Evolutionary conservation across 2,888 invertebrate species (phyloP), one percentile per base, ranked within the genome.

Genomic region (Eulithis testata): DNA sequence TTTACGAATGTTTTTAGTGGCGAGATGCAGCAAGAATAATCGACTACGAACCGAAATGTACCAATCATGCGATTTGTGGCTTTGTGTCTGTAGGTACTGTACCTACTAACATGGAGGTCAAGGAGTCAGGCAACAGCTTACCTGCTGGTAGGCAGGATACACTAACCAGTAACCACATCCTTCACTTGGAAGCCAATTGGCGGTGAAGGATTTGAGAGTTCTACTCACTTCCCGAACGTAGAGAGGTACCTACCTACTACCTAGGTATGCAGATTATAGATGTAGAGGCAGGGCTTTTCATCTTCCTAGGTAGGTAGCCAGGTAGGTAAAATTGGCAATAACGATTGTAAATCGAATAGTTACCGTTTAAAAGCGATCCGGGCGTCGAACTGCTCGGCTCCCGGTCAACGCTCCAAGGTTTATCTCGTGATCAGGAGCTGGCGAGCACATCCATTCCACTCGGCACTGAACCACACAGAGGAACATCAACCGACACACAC

Each of bases 351-450:
- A 74, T 73, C 70, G 73, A 77, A 80, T 83, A 84, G 84, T 87
- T 85, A 87, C 87, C 87, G 82, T 83, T 81, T 77, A 77, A 78
- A 78, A 75, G 79, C 72, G 72, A 69, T 55, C 65, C 77, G 79
- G 80, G 75, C 83, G 80, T 79, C 79, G 83, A 80, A 80, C 85
- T 75, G 84, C 82, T 80, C 85, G 74, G 84, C 82, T 74, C 76
- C 82, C 88, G 88, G 87, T 87, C 89, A 86, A 87, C 86, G 88
- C 85, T 82, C 88, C 81, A 81, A 74, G 79, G 80, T 79, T 72
- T 79, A 82, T 83, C 83, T 83, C 78, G 74, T 80, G 77, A 80
- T 80, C 79, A 77, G 73, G 77, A 76, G 78, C 73, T 60, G 66
- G 60, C 59, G 70, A 14, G 45, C 36, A 63, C 70, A 72, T 68